Conservation (phyloP, 2,888 invertebrate genomes). For the Xanthostigma xanthostigma region DNA sequence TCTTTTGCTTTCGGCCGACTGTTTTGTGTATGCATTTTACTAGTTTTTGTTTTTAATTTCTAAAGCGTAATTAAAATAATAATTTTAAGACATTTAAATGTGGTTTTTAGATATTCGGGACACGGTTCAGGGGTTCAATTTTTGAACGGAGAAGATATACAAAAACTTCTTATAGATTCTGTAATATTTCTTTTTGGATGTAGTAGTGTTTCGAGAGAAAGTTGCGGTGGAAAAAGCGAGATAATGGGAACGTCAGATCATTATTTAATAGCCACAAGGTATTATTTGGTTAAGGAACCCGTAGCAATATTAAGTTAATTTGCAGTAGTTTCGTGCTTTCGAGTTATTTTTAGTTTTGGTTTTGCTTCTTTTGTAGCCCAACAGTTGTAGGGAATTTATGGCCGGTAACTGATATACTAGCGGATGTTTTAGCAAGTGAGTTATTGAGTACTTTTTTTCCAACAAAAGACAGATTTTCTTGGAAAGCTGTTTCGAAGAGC, state of each 20-base stretch:
- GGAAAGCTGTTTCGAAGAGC: slow-evolving; percentile 29
- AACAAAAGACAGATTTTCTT: slow-evolving; percentile 25
- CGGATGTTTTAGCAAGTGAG: slow-evolving; percentile 31
- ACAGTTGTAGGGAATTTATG: slow-evolving; percentile 35
- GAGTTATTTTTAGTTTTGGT: slow-evolving; percentile 17
- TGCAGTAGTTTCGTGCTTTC: too few species aligned
- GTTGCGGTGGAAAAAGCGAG: slow-evolving; percentile 30
- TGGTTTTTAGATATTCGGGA: slow-evolving; percentile 42
- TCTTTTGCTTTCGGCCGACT: slow-evolving; percentile 34
- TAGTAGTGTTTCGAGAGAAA: slow-evolving; percentile 29
- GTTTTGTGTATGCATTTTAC: slow-evolving; percentile 37
- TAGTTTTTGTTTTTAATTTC: not conserved
- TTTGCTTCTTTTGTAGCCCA: slow-evolving; percentile 24
- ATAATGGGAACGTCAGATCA: slow-evolving; percentile 31
- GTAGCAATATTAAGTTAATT: not conserved
- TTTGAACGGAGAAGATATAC: slow-evolving; percentile 36
- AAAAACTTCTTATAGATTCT: slow-evolving; percentile 36
- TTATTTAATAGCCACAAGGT: slow-evolving; percentile 30
- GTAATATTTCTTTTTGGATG: slow-evolving; percentile 55
- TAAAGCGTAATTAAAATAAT: not conserved
- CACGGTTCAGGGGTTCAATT: slow-evolving; percentile 52
- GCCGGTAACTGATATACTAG: slow-evolving; percentile 33
- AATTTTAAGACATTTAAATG: not conserved
- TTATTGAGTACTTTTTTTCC: slow-evolving; percentile 33
- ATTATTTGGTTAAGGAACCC: slow-evolving; percentile 1